Percentiles rank a stretch among this genome's conserved stretches.
These are phyloP conservation scores for Falco columbarius DNA, from an alignment of 2,797 vertebrate species.

Conservation along the genomic window DNA sequence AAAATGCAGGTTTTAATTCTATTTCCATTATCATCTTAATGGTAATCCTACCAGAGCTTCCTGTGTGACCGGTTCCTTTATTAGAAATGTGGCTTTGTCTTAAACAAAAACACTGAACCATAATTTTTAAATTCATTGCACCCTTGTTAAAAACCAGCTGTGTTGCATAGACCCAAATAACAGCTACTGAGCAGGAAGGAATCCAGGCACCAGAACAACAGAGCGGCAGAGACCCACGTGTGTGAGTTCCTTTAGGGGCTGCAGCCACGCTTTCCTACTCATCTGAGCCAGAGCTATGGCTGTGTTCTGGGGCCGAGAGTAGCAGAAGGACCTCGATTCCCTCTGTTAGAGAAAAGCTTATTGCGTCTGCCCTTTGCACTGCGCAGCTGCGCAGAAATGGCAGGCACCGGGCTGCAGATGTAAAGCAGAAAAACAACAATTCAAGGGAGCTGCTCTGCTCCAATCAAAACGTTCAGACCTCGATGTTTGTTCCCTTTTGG, in stretches of 20 bases:
- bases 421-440: not conserved
- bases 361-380: accelerated
- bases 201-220: not conserved
- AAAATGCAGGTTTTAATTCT: not conserved
- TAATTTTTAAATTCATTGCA: not conserved
- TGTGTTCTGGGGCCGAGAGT: not conserved
- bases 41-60: not conserved
- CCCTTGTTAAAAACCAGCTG: not conserved
- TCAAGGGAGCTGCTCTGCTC: not conserved
- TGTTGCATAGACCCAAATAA: not conserved
- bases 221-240: accelerated
- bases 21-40: not conserved
- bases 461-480: not conserved
- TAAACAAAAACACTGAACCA: not conserved
- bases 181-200: not conserved
- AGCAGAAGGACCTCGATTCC: not conserved
- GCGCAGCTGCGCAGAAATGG: not conserved
- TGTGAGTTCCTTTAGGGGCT: not conserved
- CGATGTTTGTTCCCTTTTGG: not conserved
- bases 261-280: not conserved
- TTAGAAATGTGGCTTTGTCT: not conserved
- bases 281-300: not conserved
- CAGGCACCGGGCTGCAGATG: not conserved
- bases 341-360: not conserved
- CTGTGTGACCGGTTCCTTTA: not conserved